Base-by-base conservation (phyloP, 2,797 vertebrate genomes). In the Acipenser transmontanus region DNA sequence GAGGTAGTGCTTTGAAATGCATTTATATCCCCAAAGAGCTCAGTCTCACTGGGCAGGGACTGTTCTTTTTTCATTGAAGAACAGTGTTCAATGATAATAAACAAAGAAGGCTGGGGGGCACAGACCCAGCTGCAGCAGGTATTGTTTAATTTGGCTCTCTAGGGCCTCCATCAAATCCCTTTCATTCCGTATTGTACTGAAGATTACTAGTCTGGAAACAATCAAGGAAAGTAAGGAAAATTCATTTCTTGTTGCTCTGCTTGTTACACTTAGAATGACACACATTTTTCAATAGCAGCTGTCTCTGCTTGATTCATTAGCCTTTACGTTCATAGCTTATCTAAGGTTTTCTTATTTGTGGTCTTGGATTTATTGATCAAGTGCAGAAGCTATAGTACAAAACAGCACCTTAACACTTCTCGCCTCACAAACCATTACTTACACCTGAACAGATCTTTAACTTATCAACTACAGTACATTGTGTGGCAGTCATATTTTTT, bases 1-100 rank as follows among this genome's bases (percentile, higher is more conserved):
- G 7, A 61, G 60, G 17, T 13, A 61, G 10, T 47, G 34, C 47
- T 20, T 34, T 47, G 60, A 61, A 61, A 61, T 61, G 17, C 60
- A 88, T 88, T 89, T 86, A 84, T 34, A 70, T 82, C 85, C 76
- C 73, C 68, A 87, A 89, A 92, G 89, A 92, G 78, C 73, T 81
- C 87, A 77, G 70, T 61, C 65, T 70, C 72, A 5, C 14, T 74
- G 69, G 61, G 20, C 14, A 69, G 63, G 14, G 2, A 65, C 47
- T 70, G 13, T 8, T 20, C 68, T 2, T 47, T 69, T 79, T 71
- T 70, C 71, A 73, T 20, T 66, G 56, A 80, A 79, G 50, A 48
- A 71, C 13, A 70, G 34, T 68, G 71, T 67, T 80, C 14, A 59
- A 0, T 68, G 12, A 49, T 12, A 64, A 74, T 20, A 69, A 78